Base-by-base conservation (phyloP, 1,140 invertebrate species). In the Brachionus sp. region DNA sequence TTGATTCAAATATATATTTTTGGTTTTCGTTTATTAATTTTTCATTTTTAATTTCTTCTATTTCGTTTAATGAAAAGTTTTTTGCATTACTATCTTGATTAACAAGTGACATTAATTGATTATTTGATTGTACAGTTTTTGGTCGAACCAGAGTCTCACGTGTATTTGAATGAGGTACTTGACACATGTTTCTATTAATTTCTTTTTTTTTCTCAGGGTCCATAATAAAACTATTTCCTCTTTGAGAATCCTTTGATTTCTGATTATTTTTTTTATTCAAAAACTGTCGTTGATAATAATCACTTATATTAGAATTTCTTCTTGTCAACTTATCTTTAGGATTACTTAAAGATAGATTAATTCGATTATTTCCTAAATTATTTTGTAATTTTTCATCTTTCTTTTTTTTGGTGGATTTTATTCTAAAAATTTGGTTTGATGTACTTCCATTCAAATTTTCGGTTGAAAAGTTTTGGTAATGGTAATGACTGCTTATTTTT, bases 281-380 rank as follows among this genome's bases (percentile, higher is more conserved):
- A 35, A 5, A 19, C 13, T 75, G 37, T 35, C 12, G 16, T 23
- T n/a, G 37, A 44, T 44, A 75, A 46, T 75, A 46, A 50, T 46
- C 42, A 29, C 39, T 75, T 46, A 25, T 75, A 13, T 75, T 75
- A 13, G 70, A 75, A 75, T 75, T 75, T 44, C 42, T 33, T 29
- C 70, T 37, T 39, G 16, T 42, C 39, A 73, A 13, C 6, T 29
- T 33, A 25, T 13, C 39, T 23, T 19, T 39, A 19, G 39, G 19
- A 46, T 75, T 46, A 13, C 13, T 25, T 25, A 44, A 29, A 9
- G 44, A 4, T n/a, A 46, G 6, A 46, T 16, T 75, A 25, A 29
- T 75, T 46, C 44, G 9, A n/a, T 25, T 75, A 23, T 44, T 75
- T 23, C 19, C 37, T 16, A 75, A 5, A 13, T 23, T 39, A 29